Evolutionary conservation across 2,113 vertebrate species (phyloP), one percentile per base, ranked within the genome.

Genomic region (Gnathonemus longibarbis): DNA sequence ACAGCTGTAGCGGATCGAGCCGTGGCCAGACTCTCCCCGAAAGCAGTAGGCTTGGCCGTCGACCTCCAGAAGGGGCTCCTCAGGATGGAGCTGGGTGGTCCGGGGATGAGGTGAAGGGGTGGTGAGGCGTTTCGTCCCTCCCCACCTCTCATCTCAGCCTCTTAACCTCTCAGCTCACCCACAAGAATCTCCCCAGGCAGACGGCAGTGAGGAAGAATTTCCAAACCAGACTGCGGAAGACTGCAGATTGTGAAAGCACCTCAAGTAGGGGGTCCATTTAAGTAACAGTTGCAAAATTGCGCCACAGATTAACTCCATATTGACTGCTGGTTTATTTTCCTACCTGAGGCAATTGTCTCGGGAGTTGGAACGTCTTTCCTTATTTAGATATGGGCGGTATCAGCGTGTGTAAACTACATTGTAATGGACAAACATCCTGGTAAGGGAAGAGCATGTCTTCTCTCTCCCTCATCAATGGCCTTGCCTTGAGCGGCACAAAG

Each of bases 1-100:
- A 91, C 91, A 93, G 87, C 89, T 90, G 91, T 45, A 88, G 90
- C 91, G 62, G 89, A 89, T 15, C 88, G 89, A 90, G 90, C 89
- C 91, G 88, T 58, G 88, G 49, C 46, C 27, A 53, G 88, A 91
- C 87, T 19, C 39, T 10, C 83, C 91, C 49, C 56, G 48, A 89
- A 80, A 46, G 70, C 80, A 91, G 70, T 90, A 52, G 91, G 66
- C 90, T 89, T 62, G 58, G 80, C 46, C 35, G 17, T 8, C 4
- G 13, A 31, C 5, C 58, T 66, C 39, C 45, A n/a, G 83, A 27
- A 15, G 88, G 58, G 45, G 58, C 19, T 53, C 52, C 24, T 7
- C 17, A 9, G 58, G 58, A 10, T 27, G 17, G 31, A 50, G 52
- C 7, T 80, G 15, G 90, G 48, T 27, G 49, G 85, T 49, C n/a